These are phyloP conservation scores for Creontiades dilutus DNA, from an alignment of 2,888 invertebrate genomes.

Conservation along the genomic window DNA sequence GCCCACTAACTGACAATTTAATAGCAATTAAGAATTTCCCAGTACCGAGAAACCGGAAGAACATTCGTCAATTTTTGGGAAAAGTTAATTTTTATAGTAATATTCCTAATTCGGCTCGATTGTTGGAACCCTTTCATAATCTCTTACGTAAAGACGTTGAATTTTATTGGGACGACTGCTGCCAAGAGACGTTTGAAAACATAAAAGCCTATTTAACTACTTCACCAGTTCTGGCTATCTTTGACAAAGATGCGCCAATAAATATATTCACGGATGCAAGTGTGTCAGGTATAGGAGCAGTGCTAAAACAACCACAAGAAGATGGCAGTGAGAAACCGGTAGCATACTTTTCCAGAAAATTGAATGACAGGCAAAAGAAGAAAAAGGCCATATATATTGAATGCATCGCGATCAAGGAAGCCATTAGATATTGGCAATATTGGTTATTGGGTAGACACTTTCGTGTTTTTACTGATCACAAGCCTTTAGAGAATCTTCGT, in stretches of 20 bases:
- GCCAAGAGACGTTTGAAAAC: conserved; percentile 25
- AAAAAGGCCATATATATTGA: conserved; percentile 48
- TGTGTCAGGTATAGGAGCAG: conserved; percentile 14
- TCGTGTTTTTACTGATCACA: conserved; percentile 43
- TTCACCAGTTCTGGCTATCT: conserved; percentile 10
- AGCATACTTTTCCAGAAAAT: too few species aligned
- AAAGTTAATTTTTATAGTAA: conserved; percentile 55
- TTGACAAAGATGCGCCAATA: conserved; percentile 39
- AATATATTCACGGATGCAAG: conserved; percentile 51
- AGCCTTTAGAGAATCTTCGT: conserved; percentile 24
- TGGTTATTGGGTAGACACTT: conserved; percentile 34
- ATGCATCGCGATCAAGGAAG: conserved; percentile 51
- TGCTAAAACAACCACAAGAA: conserved; percentile 43
- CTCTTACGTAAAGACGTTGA: conserved; percentile 23
- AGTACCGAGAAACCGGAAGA: neutral
- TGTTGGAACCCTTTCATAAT: conserved; percentile 47
- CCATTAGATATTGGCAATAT: conserved; percentile 46
- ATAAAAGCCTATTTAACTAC: conserved; percentile 1
- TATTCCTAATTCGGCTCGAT: conserved; percentile 28
- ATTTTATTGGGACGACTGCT: conserved; percentile 1
- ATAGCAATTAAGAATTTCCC: conserved; percentile 41
- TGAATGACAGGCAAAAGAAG: conserved; percentile 43
- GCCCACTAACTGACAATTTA: conserved; percentile 41
- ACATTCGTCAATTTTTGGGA: conserved; percentile 56
- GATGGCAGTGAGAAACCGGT: conserved; percentile 52